phyloP scores from a whole-genome alignment of 2,113 vertebrate species.

The Strigops habroptila region DNA sequence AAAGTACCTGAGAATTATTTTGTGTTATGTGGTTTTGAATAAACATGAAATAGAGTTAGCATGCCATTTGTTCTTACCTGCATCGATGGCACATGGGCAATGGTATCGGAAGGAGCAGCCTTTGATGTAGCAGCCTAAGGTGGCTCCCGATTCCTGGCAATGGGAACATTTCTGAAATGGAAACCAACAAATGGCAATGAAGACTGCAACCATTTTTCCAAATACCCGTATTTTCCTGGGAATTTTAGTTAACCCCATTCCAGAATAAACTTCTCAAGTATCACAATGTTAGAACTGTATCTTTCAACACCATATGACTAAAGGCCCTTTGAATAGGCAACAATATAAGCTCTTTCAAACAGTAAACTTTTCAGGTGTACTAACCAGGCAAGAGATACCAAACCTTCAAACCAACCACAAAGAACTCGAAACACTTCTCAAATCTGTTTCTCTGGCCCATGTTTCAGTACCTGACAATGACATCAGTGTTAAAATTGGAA shows the following conservation, averaged over 20 bases:
- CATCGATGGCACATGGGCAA: constrained; percentile 94
- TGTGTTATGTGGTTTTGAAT: background rate
- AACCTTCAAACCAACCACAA: background rate
- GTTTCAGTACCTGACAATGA: background rate
- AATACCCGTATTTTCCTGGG: background rate
- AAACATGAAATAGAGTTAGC: background rate
- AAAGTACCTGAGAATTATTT: background rate
- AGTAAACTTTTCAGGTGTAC: background rate
- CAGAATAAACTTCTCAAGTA: background rate
- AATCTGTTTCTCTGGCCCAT: background rate
- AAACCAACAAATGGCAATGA: constrained; percentile 13
- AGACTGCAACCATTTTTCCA: background rate
- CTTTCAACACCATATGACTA: background rate
- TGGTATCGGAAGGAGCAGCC: constrained; percentile 97
- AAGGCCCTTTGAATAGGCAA: background rate
- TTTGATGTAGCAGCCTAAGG: constrained; percentile 98
- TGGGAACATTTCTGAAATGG: constrained; percentile 89
- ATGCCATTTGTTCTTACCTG: constrained; percentile 78
- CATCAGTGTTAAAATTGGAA: background rate
- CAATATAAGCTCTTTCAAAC: background rate
- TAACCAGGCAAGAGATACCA: background rate
- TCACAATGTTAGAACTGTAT: background rate
- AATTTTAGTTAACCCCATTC: background rate
- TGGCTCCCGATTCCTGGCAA: constrained; percentile 94
- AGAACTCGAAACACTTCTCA: background rate